A percentile compares a stretch with the other conserved stretches of the same genome.
These are phyloP conservation scores for Brachyalestes nurse DNA, from an alignment of 2,797 vertebrate genomes.

Conservation along the genomic window DNA sequence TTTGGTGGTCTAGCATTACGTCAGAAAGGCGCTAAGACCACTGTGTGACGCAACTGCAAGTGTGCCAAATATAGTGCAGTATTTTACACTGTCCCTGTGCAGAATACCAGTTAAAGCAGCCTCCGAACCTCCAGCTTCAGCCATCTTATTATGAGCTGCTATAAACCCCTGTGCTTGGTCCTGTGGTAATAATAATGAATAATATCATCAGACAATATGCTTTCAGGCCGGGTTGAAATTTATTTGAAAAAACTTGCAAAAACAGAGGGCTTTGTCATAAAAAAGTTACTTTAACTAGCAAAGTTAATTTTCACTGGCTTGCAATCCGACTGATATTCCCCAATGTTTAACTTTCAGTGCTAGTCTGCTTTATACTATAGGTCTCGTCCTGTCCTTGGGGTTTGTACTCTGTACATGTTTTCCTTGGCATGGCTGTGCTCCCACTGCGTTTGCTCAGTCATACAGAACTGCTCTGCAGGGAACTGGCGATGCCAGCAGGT, in stretches of 20 bases:
- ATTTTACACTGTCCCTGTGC: constrained; percentile 6
- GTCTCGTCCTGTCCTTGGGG: constrained; percentile 40
- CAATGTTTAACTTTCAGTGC: no score
- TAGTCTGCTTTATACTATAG: constrained; percentile 5
- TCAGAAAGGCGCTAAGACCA: constrained; percentile 5
- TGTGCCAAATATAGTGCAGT: constrained; percentile 34
- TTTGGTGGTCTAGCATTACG: constrained; percentile 39
- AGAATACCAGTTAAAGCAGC: background rate
- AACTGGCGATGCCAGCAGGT: constrained; percentile 54
- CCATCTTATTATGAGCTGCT: background rate
- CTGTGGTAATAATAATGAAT: background rate
- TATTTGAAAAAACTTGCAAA: background rate
- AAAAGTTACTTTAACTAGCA: no score
- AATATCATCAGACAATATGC: background rate
- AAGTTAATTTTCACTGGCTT: no score
- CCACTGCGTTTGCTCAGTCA: constrained; percentile 67
- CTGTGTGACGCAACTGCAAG: constrained; percentile 2
- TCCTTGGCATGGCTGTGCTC: constrained; percentile 66
- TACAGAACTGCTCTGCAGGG: constrained; percentile 59
- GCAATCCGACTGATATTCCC: no score
- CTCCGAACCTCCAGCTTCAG: background rate
- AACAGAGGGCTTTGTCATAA: no score
- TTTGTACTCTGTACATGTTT: constrained; percentile 49
- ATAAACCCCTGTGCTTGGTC: no score
- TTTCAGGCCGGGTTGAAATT: background rate